Percentiles rank a stretch among this genome's conserved stretches.
These are phyloP conservation scores for Platycercus adscitus DNA, from an alignment of 2,113 vertebrate genomes.

Conservation along the genomic window DNA sequence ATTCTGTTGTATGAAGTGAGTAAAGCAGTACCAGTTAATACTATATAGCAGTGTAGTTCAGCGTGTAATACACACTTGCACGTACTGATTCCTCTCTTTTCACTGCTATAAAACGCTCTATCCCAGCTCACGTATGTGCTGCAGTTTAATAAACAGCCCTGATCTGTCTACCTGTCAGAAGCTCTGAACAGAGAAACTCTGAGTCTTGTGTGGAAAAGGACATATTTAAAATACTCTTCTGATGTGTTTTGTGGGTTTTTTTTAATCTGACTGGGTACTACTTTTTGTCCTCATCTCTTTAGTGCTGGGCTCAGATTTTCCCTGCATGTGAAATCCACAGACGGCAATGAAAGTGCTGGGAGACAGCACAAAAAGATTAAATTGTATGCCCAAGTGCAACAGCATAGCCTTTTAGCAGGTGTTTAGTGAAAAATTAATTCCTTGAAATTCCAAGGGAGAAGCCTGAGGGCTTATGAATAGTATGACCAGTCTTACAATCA, in stretches of 20 bases:
- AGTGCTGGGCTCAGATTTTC: constrained; percentile 47
- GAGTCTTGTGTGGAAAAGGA: not conserved
- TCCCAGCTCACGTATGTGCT: not conserved
- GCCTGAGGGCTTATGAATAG: constrained; percentile 70
- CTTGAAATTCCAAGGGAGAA: constrained; percentile 76
- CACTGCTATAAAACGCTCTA: not conserved
- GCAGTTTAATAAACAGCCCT: not conserved
- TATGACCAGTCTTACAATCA: constrained; percentile 76
- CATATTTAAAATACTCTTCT: not conserved
- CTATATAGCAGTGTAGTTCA: constrained; percentile 48
- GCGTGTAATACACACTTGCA: not conserved
- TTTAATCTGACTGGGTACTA: not conserved
- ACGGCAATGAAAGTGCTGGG: constrained; percentile 68
- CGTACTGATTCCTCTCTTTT: not conserved
- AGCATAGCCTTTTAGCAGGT: constrained; percentile 71
- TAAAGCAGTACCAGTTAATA: constrained; percentile 67
- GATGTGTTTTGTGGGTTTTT: not conserved
- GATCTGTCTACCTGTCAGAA: not conserved
- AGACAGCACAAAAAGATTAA: constrained; percentile 75
- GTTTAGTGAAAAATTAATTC: constrained; percentile 82
- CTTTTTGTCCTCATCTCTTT: constrained; percentile 45
- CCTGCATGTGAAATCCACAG: constrained; percentile 47
- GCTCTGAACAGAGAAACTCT: not conserved
- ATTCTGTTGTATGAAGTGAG: constrained; percentile 75
- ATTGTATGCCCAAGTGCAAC: constrained; percentile 74